Base-by-base conservation (phyloP, 2,113 vertebrate genomes). In the Athene cunicularia region DNA sequence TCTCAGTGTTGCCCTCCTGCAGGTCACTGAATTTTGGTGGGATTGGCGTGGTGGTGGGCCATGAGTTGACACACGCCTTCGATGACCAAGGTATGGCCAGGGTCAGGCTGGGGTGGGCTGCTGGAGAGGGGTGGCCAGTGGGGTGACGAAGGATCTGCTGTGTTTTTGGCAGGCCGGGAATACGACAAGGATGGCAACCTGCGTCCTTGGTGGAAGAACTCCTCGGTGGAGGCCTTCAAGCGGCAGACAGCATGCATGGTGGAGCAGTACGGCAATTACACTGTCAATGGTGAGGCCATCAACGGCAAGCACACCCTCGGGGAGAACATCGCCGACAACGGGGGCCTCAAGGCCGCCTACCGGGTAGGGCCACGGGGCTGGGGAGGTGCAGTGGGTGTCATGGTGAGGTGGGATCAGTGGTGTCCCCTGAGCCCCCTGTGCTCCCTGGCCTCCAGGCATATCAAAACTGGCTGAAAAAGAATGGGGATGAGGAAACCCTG, bases 291-390 rank as follows among this genome's bases (percentile, higher is more conserved):
- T 1, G 99, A 99, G 97, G 97, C 98, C 0, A 94, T 99, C 90
- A 99, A 99, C 0, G 99, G 99, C 81, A 98, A 97, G n/a, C 99
- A 99, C 91, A 99, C 99, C 0, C 98, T 99, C 0, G 99, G 99
- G 22, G 99, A 99, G 97, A 99, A 99, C 97, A 99, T 99, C 0
- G 99, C 99, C 0, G 99, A 99, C 97, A 99, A 99, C 0, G 99
- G 99, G 6, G 99, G 99, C 71, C 98, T 99, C 75, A 99, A 99
- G 68, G 99, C 99, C 0, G 99, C 99, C 73, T 99, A 99, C 82
- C 98, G 99, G 98, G 99, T 99, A 89, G 98, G 73, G 41, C 16
- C 35, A 17, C 0, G 0, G 70, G 50, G 62, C 86, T 75, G 49
- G 56, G 56, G 18, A 45, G 8, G 2, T 11, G 27, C 0, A 0